Evolutionary conservation across 2,113 vertebrate species (phyloP), one percentile per base, ranked within the genome.

Genomic region (Bolborhynchus lineola): DNA sequence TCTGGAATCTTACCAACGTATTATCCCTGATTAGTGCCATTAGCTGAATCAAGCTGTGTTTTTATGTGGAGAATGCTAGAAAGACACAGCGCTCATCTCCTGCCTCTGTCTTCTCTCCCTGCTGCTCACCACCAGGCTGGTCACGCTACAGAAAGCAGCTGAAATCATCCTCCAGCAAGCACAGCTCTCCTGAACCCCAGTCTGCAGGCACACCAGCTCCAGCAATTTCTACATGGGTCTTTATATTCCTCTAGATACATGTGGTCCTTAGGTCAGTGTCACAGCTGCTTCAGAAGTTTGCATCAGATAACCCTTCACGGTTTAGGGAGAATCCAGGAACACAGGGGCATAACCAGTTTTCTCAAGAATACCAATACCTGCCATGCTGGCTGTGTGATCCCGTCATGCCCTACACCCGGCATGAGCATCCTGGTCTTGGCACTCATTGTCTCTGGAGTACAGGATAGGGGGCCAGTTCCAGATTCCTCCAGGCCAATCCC

Each of bases 1-100:
- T 42, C 37, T 71, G 28, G 41, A 92, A 75, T 20, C 63, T 23
- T 74, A 83, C 55, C 16, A 47, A 94, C 60, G 59, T 42, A 72
- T 64, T 82, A 80, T 75, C 67, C 64, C 41, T 93, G 81, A 81
- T 90, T 92, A 90, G 68, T 88, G 42, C 12, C 60, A 83, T 81
- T 74, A 83, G 28, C 81, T 81, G 80, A 86, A 67, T 92, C 88
- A 94, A 94, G 49, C 76, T 94, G 90, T 65, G 41, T 67, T 80
- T 96, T 88, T n/a, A 7, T 8, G 4, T 50, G 7, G 11, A 76
- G 25, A 83, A 74, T 0, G 4, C 37, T 65, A 78, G 53, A 83
- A 74, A 74, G 10, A 59, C 0, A 0, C 35, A 80, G 26, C 4
- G 9, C 19, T 88, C 16, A 41, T 63, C 35, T 74, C 50, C 52